Conservation (phyloP, 1,140 invertebrate genomes). For the Coenobita brevimanus region DNA sequence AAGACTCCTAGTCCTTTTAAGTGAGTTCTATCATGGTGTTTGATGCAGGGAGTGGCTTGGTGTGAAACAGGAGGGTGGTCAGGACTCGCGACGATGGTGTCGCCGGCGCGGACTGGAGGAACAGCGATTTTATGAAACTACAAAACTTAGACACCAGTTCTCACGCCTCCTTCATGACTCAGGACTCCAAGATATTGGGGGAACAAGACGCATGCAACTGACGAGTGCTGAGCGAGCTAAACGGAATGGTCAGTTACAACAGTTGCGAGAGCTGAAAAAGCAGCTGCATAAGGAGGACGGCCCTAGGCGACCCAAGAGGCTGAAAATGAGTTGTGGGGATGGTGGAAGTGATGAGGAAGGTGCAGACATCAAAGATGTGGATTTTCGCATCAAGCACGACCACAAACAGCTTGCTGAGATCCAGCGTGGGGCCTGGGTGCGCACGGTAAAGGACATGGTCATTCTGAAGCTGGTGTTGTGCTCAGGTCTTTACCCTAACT, state of each 20-base stretch:
- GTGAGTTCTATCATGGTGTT: too few relatives aligned
- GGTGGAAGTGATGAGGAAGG: constrained; percentile 76
- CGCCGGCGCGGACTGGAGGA: constrained; percentile 91
- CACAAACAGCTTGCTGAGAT: constrained; percentile 75
- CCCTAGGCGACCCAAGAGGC: constrained; percentile 81
- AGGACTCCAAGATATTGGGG: constrained; percentile 66
- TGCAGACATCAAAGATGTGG: constrained; percentile 91
- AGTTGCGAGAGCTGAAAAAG: constrained; percentile 86
- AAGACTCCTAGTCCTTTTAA: too few relatives aligned
- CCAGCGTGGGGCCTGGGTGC: constrained; percentile 81
- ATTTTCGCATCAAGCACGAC: constrained; percentile 67
- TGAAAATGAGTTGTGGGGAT: constrained; percentile 74
- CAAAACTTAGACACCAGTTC: constrained; percentile 93
- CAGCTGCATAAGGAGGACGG: constrained; percentile 79
- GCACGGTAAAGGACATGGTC: constrained; percentile 87
- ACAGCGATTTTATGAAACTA: constrained; percentile 96
- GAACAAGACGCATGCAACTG: constrained; percentile 58
- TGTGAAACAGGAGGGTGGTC: constrained; percentile 77
- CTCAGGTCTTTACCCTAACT: constrained; percentile 94
- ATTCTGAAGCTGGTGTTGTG: constrained; percentile 92
- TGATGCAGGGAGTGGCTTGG: constrained; percentile 85
- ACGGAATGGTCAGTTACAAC: constrained; percentile 89
- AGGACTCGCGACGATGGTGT: constrained; percentile 86
- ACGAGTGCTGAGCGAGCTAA: constrained; percentile 83
- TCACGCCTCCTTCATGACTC: constrained; percentile 79